Evolutionary conservation across 2,888 invertebrate species (phyloP).

Genomic region (Hypselothyrea guttata): DNA sequence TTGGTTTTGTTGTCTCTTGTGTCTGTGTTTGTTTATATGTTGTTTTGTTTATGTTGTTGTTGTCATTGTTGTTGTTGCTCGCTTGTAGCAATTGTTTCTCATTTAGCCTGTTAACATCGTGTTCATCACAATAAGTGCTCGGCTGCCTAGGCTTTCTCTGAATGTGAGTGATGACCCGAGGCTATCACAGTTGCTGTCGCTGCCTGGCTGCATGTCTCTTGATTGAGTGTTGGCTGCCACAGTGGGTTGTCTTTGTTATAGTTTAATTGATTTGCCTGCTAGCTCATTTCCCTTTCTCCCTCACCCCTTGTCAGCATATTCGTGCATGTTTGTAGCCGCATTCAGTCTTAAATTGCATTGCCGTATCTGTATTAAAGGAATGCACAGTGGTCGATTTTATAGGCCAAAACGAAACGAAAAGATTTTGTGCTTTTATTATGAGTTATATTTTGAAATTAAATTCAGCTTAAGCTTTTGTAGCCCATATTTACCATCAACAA

Average conservation of each 20-base stretch:
- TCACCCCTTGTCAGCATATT: no score
- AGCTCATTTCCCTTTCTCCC: not conserved
- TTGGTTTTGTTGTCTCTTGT: conserved; percentile 7
- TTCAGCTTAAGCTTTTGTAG: no score
- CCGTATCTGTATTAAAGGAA: conserved; percentile 32
- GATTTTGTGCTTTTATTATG: no score
- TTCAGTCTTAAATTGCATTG: conserved; percentile 35
- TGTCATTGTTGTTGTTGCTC: conserved; percentile 14
- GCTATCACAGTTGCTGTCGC: conserved; percentile 42
- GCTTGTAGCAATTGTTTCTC: conserved; percentile 73
- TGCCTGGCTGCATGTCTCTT: conserved; percentile 32
- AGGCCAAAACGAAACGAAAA: no score
- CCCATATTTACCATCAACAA: no score
- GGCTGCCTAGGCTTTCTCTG: conserved; percentile 17
- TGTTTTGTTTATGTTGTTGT: conserved; percentile 7
- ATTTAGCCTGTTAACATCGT: conserved; percentile 74
- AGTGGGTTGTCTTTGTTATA: conserved; percentile 56
- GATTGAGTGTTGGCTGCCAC: conserved; percentile 61
- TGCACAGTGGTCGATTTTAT: no score
- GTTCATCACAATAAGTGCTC: conserved; percentile 74
- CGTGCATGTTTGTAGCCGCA: conserved; percentile 10
- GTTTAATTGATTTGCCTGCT: conserved; percentile 68
- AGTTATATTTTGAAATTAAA: no score
- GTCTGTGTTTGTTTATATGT: conserved; percentile 2
- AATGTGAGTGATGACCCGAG: conserved; percentile 69